Base-by-base conservation (phyloP, 2,797 vertebrate species). In the Micromesistius poutassou region DNA sequence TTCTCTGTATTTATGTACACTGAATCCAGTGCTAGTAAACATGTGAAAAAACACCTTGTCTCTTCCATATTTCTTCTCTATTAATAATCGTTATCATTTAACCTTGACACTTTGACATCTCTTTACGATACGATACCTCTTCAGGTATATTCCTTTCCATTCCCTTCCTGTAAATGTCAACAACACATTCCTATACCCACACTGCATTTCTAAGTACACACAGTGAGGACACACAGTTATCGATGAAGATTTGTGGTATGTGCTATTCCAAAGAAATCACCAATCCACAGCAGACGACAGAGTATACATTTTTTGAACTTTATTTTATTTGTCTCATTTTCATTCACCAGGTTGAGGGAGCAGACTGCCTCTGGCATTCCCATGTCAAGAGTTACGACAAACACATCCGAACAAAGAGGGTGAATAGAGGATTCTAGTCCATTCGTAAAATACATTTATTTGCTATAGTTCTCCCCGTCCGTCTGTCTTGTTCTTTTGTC, bases 371-470 rank as follows among this genome's bases (percentile, higher is more conserved):
- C 85, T 92, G 92, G 94, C 94, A 94, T 94, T 95, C 92, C 91
- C 92, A 93, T 92, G 91, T 94, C 91, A 94, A 94, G 93, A 94
- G 91, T 94, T 93, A 90, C 90, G 93, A 94, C 91, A 90, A 94
- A 94, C 92, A 94, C 92, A 81, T 93, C 93, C 92, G 90, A 92
- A 94, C 90, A 78, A 93, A 93, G 90, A 92, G 84, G 90, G 91
- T 90, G 91, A 93, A 92, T 86, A 90, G 87, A 50, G 87, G 85
- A 93, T 90, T 91, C 80, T 88, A 92, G 89, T 94, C 87, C 91
- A 91, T 94, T 94, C 94, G 93, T 95, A 95, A 95, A 95, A 95
- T 95, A 95, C 94, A 95, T 94, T 91, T 94, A 94, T 94, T 93
- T 92, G 94, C 92, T 93, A 89, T 77, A 87, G 81, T 86, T 85